These are phyloP conservation scores for Psettodes erumei DNA, from an alignment of 2,113 vertebrate species.

Conservation along the genomic window DNA sequence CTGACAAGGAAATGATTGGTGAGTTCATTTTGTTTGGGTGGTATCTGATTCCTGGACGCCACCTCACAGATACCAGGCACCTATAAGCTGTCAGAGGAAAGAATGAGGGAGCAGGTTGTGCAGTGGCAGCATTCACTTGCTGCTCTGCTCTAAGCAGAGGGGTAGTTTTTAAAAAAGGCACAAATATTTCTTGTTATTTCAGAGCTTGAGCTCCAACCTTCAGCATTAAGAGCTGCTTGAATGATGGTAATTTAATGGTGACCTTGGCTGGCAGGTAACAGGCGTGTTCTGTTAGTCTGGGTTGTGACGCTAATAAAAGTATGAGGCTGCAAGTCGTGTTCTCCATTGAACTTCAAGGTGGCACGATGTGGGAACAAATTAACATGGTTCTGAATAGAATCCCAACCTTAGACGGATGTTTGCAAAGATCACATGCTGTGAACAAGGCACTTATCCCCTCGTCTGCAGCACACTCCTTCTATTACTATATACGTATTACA, in stretches of 20 bases:
- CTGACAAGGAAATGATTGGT: slow-evolving; percentile 46
- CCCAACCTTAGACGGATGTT: slow-evolving; percentile 7
- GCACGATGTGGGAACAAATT: slow-evolving; percentile 17
- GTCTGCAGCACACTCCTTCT: slow-evolving; percentile 54
- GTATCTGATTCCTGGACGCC: slow-evolving; percentile 18
- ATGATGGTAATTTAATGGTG: slow-evolving; percentile 7
- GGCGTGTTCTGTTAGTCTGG: slow-evolving; percentile 4
- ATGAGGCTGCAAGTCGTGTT: slow-evolving; percentile 4
- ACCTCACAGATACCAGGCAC: background rate
- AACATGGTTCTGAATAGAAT: slow-evolving; percentile 22
- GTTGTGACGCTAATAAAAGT: slow-evolving; percentile 14
- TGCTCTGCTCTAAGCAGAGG: slow-evolving; percentile 11
- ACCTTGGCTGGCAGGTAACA: slow-evolving; percentile 25
- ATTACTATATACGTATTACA: slow-evolving; percentile 65
- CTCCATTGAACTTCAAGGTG: slow-evolving; percentile 20
- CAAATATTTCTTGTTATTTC: background rate
- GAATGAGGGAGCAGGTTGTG: background rate
- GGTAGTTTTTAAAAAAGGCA: slow-evolving; percentile 17
- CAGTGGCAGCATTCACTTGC: background rate
- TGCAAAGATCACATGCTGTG: slow-evolving; percentile 36
- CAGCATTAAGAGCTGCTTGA: slow-evolving; percentile 7
- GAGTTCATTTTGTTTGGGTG: slow-evolving; percentile 40
- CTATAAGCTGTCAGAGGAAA: slow-evolving; percentile 10
- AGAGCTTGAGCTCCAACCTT: slow-evolving; percentile 8
- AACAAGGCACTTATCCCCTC: slow-evolving; percentile 55